These are phyloP conservation scores for Myripristis murdjan DNA, from an alignment of 2,797 vertebrate genomes.

Conservation along the genomic window DNA sequence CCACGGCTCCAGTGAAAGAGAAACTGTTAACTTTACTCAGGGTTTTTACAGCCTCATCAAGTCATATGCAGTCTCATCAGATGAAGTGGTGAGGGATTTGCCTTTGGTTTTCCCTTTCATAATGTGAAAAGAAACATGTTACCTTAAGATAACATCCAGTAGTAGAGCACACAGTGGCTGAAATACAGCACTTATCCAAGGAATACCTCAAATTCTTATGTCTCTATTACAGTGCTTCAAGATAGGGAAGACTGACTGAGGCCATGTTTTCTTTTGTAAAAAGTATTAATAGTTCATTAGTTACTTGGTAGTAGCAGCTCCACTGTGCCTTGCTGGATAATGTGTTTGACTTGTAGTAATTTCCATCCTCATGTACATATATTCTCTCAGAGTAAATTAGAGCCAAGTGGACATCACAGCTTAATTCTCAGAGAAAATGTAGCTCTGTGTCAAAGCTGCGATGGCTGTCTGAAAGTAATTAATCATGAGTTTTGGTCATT, in stretches of 20 bases:
- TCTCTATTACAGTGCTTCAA: not conserved
- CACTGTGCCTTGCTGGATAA: not conserved
- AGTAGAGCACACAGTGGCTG: not conserved
- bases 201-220: not conserved
- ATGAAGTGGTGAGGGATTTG: not conserved
- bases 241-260: not conserved
- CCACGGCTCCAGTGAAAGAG: not conserved
- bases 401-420: too few relatives aligned
- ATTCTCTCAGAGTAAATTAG: conserved; percentile 3
- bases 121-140: not conserved
- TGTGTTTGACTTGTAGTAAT: not conserved
- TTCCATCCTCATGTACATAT: not conserved
- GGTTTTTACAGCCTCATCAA: conserved; percentile 1
- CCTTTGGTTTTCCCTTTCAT: not conserved
- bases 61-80: not conserved
- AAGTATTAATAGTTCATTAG: too few relatives aligned
- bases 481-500: not conserved
- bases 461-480: not conserved
- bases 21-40: not conserved
- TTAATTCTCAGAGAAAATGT: too few relatives aligned
- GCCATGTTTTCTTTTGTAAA: not conserved
- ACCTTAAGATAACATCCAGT: too few relatives aligned
- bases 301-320: not conserved
- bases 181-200: not conserved
- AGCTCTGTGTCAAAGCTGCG: not conserved